Percentiles rank a stretch among this genome's conserved stretches.
Evolutionary conservation across 2,888 invertebrate species (phyloP).

Genomic region (Cryptus armator): DNA sequence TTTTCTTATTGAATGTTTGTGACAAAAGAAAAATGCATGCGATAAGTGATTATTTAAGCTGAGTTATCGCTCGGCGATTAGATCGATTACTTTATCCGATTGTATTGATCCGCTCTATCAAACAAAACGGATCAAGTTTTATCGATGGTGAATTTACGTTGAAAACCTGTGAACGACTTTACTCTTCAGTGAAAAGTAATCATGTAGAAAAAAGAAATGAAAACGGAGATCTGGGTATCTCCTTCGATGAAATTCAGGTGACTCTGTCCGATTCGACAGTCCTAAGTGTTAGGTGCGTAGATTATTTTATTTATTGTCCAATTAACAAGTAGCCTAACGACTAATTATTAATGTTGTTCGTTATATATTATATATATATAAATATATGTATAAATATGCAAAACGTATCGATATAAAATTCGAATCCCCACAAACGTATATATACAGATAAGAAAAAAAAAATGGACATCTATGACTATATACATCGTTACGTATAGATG

Average conservation of each 20-base stretch:
- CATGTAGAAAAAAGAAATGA: not conserved
- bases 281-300: constrained; percentile 72
- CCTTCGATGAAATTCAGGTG: constrained; percentile 60
- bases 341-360: constrained; percentile 83
- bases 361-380: constrained; percentile 69
- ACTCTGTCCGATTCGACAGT: constrained; percentile 65
- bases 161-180: constrained; percentile 1
- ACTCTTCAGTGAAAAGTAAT: constrained; percentile 15
- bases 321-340: constrained; percentile 79
- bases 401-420: constrained; percentile 58
- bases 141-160: constrained; percentile 5
- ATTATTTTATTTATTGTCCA: constrained; percentile 83
- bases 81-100: constrained; percentile 17
- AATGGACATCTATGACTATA: constrained; percentile 44
- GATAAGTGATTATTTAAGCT: constrained; percentile 3
- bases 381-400: constrained; percentile 59
- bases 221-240: constrained; percentile 46
- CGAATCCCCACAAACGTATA: constrained; percentile 42
- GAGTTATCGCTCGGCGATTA: constrained; percentile 13
- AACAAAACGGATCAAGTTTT: not conserved
- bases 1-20: not conserved
- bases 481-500: constrained; percentile 51
- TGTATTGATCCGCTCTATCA: constrained; percentile 2
- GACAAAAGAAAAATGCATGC: constrained; percentile 34
- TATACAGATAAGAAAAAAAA: not conserved